Evolutionary conservation across 2,888 invertebrate species (phyloP), one percentile per base, ranked within the genome.

Genomic region (Patella pellucida): DNA sequence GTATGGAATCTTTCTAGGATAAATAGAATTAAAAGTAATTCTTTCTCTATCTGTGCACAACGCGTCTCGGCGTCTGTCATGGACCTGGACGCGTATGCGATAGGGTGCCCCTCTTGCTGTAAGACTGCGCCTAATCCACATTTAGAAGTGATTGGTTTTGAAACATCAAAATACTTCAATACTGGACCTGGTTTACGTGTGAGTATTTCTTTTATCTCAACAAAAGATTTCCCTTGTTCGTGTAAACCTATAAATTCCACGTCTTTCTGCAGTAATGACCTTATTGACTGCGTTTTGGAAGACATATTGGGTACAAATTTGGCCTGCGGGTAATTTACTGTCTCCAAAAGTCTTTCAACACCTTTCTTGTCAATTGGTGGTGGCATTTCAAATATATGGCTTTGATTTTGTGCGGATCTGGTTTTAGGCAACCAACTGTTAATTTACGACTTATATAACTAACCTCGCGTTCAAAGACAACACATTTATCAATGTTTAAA

Each of bases 1-100:
- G n/a, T n/a, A n/a, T 82, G 75, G 69, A 82, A 85, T 27, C 75
- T 80, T 70, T 78, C 76, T 9, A 77, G 68, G 5, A 74, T 76
- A 50, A 79, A 83, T 5, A 80, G 78, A 14, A 86, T 71, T 3
- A 81, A 76, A 1, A 83, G 72, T 3, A 78, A 52, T 68, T 84
- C 85, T 68, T 83, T 82, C 71, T 86, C 83, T 15, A 84, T 83
- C 56, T 84, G 81, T 11, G 82, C 81, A 62, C 82, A 84, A 31
- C 72, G 52, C 12, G 73, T 73, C 50, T 84, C 81, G 4, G 79
- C 76, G 52, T 70, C 71, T 11, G 79, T 82, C 23, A 81, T 71
- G 12, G 83, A 73, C 51, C 81, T 56, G 4, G 75, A 72, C 2
- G 80, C 81, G 76, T 79, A 81, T 9, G 82, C 81, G 4, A 85